Evolutionary conservation across 2,888 invertebrate genomes (phyloP), one percentile per base, ranked within the genome.

Genomic region (Alviniconcha strummeri): DNA sequence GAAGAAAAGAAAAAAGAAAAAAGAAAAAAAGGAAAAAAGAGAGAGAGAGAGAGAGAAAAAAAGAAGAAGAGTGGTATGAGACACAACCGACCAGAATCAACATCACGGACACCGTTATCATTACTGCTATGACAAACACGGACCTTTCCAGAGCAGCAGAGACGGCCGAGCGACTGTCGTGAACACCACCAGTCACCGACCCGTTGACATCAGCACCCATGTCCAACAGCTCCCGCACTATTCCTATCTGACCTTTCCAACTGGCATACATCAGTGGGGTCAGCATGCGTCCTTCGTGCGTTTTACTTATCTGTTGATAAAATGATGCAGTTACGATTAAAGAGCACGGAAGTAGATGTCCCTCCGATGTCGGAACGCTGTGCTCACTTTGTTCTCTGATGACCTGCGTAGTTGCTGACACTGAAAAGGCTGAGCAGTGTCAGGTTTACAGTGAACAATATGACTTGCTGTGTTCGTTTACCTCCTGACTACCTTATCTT

Each of bases 61-160:
- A 36, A 36, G 1, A 36, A 36, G 36, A 36, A 36, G n/a, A 36
- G 36, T 36, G 36, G 3, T 36, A 36, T 36, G 36, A 36, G 36
- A 36, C 36, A 36, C 36, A 36, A 36, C 36, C 36, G 36, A 36
- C 36, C 36, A 36, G 36, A 36, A 36, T 36, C 36, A 36, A 36
- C 3, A 36, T 36, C 36, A 36, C 36, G 36, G 36, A 36, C 36
- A 36, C 36, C 36, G 36, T 36, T 36, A 36, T 36, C 36, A 36
- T 36, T 36, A 36, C 3, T 36, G 36, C 36, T 36, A 36, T 36
- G 36, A 36, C 36, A 36, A 36, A 3, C 19, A 77, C 80, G 77
- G 84, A 89, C 89, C 87, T 88, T 84, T 87, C 86, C 5, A 89
- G 71, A 2, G 89, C 88, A 7, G 87, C 87, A 77, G 88, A 85